Conservation (phyloP, 2,888 invertebrate genomes). For the Notodonta ziczac region DNA sequence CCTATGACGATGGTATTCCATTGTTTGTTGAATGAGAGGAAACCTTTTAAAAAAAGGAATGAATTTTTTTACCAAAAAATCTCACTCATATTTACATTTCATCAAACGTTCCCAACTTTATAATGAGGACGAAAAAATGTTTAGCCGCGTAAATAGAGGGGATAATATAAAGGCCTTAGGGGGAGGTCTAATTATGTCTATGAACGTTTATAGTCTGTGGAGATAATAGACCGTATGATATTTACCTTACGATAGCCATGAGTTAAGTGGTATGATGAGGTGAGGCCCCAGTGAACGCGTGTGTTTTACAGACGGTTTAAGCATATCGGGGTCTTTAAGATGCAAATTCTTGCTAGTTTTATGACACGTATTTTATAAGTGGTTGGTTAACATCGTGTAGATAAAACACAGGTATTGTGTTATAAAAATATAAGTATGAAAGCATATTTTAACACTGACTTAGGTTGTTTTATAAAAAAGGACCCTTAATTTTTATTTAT, state of each 20-base stretch:
- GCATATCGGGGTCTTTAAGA: background rate
- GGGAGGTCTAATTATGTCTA: slow-evolving; percentile 46
- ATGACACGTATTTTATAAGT: slow-evolving; percentile 4
- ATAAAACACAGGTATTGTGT: too few relatives aligned
- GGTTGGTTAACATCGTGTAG: background rate
- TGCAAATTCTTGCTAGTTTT: background rate
- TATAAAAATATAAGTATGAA: too few relatives aligned
- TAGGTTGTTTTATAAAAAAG: too few relatives aligned
- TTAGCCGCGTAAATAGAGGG: slow-evolving; percentile 30
- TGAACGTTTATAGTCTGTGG: slow-evolving; percentile 46
- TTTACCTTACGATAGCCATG: slow-evolving; percentile 52
- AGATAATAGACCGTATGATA: slow-evolving; percentile 53
- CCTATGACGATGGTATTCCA: too few relatives aligned
- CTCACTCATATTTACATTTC: slow-evolving; percentile 39
- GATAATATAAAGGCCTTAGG: slow-evolving; percentile 26
- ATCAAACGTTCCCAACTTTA: slow-evolving; percentile 28
- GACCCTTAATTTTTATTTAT: too few relatives aligned
- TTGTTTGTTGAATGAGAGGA: too few relatives aligned
- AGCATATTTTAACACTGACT: too few relatives aligned
- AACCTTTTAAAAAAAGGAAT: too few relatives aligned
- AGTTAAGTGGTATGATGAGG: slow-evolving; percentile 41
- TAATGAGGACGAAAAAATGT: slow-evolving; percentile 28
- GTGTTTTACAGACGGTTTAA: background rate
- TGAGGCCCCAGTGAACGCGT: slow-evolving; percentile 13
- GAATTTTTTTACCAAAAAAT: slow-evolving; percentile 25